These are phyloP conservation scores for Scomber japonicus DNA, from an alignment of 2,113 vertebrate genomes.

Conservation along the genomic window DNA sequence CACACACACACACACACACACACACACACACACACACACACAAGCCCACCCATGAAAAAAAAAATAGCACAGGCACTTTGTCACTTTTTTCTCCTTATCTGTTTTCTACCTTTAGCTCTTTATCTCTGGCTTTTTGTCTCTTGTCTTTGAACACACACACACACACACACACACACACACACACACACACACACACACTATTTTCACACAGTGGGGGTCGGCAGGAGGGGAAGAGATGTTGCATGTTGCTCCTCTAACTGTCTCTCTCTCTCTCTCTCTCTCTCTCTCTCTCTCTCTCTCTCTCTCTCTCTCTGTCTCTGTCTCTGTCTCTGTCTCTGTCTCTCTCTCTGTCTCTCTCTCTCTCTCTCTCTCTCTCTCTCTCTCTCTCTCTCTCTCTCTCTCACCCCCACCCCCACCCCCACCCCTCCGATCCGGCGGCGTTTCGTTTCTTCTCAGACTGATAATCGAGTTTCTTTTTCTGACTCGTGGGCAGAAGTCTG, in stretches of 20 bases:
- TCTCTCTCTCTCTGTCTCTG: too few relatives aligned
- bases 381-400: too few relatives aligned
- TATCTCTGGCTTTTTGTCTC: slow-evolving; percentile 32
- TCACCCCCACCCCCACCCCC: too few relatives aligned
- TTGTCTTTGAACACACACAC: background rate
- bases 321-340: too few relatives aligned
- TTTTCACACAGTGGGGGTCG: background rate
- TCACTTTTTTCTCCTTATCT: slow-evolving; percentile 39
- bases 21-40: too few relatives aligned
- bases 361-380: too few relatives aligned
- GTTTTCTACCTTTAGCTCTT: slow-evolving; percentile 55
- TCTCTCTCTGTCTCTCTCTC: too few relatives aligned
- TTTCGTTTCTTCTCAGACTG: slow-evolving; percentile 17
- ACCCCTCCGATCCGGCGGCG: background rate
- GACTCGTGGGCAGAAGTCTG: slow-evolving; percentile 14
- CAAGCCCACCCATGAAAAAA: slow-evolving; percentile 26
- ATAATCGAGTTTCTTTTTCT: background rate
- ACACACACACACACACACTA: slow-evolving; percentile 4
- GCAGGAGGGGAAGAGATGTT: background rate
- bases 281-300: too few relatives aligned
- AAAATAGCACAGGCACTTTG: background rate
- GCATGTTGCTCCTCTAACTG: slow-evolving; percentile 36
- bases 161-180: slow-evolving; percentile 11
- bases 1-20: slow-evolving; percentile 16
- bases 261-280: too few relatives aligned